A percentile compares a stretch with the other conserved stretches of the same genome.
Evolutionary conservation across 2,888 invertebrate genomes (phyloP).

Genomic region (Nephrotoma guestfalica): DNA sequence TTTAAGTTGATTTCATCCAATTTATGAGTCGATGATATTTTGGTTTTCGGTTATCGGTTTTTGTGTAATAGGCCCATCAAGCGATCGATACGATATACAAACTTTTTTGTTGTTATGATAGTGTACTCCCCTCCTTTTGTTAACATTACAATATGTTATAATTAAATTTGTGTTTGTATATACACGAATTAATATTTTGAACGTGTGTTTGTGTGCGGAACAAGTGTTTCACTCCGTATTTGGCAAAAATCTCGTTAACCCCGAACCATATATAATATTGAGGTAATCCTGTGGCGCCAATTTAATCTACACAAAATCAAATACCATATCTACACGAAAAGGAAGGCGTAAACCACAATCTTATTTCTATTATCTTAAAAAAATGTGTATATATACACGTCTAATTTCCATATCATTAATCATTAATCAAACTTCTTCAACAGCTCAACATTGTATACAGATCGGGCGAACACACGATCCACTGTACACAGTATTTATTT

Average conservation of each 20-base stretch:
- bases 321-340: neutral
- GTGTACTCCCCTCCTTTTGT: neutral
- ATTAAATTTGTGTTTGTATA: neutral
- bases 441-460: neutral
- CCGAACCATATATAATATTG: neutral
- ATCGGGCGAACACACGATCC: neutral
- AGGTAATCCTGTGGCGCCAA: neutral
- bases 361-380: neutral
- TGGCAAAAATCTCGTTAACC: neutral
- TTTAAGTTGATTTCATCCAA: neutral
- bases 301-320: neutral
- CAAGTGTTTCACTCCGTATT: neutral
- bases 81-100: neutral
- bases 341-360: neutral
- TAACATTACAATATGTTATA: neutral
- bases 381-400: neutral
- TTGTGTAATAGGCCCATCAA: neutral
- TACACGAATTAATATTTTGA: neutral
- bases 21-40: neutral
- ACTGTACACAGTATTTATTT: neutral
- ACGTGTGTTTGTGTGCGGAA: neutral
- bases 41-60: neutral
- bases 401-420: neutral
- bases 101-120: neutral
- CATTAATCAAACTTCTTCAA: neutral